Evolutionary conservation across 2,888 invertebrate genomes (phyloP).

Genomic region (Allophyes oxyacanthae): DNA sequence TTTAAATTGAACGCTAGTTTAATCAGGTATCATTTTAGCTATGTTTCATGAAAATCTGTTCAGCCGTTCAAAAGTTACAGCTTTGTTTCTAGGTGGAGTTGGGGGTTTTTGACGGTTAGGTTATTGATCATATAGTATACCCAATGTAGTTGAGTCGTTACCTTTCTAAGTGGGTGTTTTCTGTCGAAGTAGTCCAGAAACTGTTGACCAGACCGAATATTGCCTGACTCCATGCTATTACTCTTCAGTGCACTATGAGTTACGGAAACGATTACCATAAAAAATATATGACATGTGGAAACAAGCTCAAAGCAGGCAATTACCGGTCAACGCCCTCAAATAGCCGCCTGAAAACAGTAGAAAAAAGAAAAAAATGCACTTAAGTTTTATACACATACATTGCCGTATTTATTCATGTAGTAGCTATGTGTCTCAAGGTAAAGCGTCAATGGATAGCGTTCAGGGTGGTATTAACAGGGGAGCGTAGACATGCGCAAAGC

Average conservation of each 20-base stretch:
- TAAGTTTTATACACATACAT: conserved; percentile 13
- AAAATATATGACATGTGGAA: conserved; percentile 43
- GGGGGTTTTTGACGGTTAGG: no score
- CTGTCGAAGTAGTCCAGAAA: no score
- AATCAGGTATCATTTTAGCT: no score
- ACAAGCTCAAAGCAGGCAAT: conserved; percentile 36
- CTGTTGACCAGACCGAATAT: background rate
- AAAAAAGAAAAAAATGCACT: conserved; percentile 20
- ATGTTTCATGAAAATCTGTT: no score
- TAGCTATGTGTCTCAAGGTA: background rate
- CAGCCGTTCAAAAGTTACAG: no score
- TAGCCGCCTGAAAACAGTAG: conserved; percentile 31
- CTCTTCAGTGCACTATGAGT: conserved; percentile 20
- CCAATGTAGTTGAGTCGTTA: no score
- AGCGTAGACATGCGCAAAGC: conserved; percentile 67
- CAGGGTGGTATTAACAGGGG: conserved; percentile 8
- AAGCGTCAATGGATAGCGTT: conserved; percentile 17
- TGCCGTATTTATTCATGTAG: background rate
- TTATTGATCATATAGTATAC: no score
- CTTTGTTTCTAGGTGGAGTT: no score
- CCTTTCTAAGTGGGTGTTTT: no score
- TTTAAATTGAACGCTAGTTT: no score
- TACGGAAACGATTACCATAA: conserved; percentile 32
- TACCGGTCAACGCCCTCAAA: conserved; percentile 58
- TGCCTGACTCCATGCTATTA: conserved; percentile 24